Conservation (phyloP, 2,888 invertebrate species). For the Orthosia gracilis region DNA sequence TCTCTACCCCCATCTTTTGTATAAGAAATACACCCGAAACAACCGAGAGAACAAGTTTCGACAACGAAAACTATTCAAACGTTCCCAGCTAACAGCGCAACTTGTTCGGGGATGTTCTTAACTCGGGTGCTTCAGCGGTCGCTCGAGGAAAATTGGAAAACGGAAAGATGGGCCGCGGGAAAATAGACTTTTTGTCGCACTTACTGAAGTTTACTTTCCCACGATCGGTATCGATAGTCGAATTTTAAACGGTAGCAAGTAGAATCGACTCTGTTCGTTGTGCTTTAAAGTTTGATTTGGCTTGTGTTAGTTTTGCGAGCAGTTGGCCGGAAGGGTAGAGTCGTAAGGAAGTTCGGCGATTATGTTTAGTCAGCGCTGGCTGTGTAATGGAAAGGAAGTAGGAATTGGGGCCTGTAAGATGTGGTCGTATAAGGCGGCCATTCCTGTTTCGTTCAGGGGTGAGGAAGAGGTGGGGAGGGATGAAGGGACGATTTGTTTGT, state of each 20-base stretch:
- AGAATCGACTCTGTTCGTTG: conserved; percentile 73
- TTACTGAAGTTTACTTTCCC: conserved; percentile 71
- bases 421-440: conserved; percentile 89
- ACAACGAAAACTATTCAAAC: conserved; percentile 88
- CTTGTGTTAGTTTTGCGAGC: conserved; percentile 71
- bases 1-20: conserved; percentile 85
- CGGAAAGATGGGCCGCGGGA: conserved; percentile 68
- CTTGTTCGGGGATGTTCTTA: conserved; percentile 89
- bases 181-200: conserved; percentile 70
- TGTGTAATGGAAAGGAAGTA: conserved; percentile 91
- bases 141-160: conserved; percentile 90
- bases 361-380: conserved; percentile 90
- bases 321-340: conserved; percentile 89
- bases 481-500: conserved; percentile 87
- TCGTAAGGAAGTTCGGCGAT: conserved; percentile 91
- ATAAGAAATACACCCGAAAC: conserved; percentile 89
- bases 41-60: conserved; percentile 87
- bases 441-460: conserved; percentile 73
- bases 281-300: conserved; percentile 78
- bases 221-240: conserved; percentile 71
- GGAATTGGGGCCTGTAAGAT: conserved; percentile 91
- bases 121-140: conserved; percentile 88
- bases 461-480: conserved; percentile 62
- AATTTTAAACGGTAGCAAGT: conserved; percentile 57
- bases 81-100: conserved; percentile 87